Conservation (phyloP, 2,797 vertebrate species). For the Epinephelus awoara region DNA sequence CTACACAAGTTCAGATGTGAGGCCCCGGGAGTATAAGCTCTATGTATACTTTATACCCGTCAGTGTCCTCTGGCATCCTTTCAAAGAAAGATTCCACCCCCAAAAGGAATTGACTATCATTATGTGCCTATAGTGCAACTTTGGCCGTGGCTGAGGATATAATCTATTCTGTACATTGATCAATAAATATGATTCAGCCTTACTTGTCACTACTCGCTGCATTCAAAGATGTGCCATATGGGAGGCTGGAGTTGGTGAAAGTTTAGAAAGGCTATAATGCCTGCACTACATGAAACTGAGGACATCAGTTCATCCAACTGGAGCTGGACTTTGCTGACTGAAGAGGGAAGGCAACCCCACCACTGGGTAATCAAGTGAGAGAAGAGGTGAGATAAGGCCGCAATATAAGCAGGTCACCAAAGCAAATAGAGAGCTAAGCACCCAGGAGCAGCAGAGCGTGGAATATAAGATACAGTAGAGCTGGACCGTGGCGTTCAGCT, state of each 20-base stretch:
- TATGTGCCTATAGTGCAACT: constrained; percentile 26
- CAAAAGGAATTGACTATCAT: constrained; percentile 20
- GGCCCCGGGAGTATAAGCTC: not conserved
- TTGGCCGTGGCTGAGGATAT: constrained; percentile 16
- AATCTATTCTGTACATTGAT: constrained; percentile 34
- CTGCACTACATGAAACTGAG: constrained; percentile 10
- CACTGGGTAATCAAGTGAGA: constrained; percentile 43
- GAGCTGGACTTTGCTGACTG: constrained; percentile 42
- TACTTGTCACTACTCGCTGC: constrained; percentile 11
- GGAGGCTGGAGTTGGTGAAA: constrained; percentile 12
- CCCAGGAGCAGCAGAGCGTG: constrained; percentile 32
- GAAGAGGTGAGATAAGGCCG: constrained; percentile 46
- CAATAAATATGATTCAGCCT: constrained; percentile 42
- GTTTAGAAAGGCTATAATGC: constrained; percentile 21
- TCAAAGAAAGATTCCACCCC: constrained; percentile 12
- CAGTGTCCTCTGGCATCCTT: constrained; percentile 11
- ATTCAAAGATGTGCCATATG: constrained; percentile 7
- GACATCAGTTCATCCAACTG: constrained; percentile 41
- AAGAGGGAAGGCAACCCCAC: constrained; percentile 22
- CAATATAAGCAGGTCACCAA: constrained; percentile 50
- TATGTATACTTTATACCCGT: too few relatives aligned
- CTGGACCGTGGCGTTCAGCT: not conserved
- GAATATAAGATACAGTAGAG: constrained; percentile 35
- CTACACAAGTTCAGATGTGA: constrained; percentile 6
- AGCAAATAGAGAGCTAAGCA: constrained; percentile 57